Evolutionary conservation across 2,888 invertebrate species (phyloP), one percentile per base, ranked within the genome.

Genomic region (Chymomyza amoena): DNA sequence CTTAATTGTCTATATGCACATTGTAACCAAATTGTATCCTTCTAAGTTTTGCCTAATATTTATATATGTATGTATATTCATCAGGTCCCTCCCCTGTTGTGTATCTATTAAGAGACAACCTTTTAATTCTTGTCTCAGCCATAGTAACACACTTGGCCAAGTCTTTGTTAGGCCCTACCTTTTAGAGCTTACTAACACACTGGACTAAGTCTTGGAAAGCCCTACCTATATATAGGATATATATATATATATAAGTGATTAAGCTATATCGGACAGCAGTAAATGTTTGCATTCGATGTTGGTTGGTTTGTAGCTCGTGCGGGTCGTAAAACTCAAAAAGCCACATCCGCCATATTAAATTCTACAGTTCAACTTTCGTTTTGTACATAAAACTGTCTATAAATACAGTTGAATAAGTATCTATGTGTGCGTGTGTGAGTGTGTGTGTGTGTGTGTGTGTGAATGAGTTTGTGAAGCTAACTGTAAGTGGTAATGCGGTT

Each of bases 311-410:
- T 36, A 13, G 39, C 39, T 45, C 39, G 39, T 45, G 39, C 39
- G 39, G 72, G 72, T 72, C 71, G 67, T 79, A 65, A 70, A 77
- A 79, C 73, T 79, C 73, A 66, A 70, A 77, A 79, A 57, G 73
- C 77, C 73, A 79, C 77, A 78, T 79, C 73, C 77, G 79, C 73
- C 79, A 76, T 79, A 79, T 77, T 73, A 77, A 79, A 78, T 76
- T 79, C 73, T 69, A 60, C 64, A 73, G 77, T 78, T 68, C 68
- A 79, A 78, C 80, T 79, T 54, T 79, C 70, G 68, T 71, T 78
- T 76, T 63, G 67, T 74, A 71, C 39, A 59, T 68, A 79, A 78
- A 80, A 74, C 73, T 70, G 78, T 80, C 79, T 75, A 79, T 79
- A 80, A 80, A 79, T 79, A 80, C 71, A 67, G 73, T 73, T 79